A percentile compares a stretch with the other conserved stretches of the same genome.
Conservation (phyloP, 2,797 vertebrate genomes). For the Platalea minor region DNA sequence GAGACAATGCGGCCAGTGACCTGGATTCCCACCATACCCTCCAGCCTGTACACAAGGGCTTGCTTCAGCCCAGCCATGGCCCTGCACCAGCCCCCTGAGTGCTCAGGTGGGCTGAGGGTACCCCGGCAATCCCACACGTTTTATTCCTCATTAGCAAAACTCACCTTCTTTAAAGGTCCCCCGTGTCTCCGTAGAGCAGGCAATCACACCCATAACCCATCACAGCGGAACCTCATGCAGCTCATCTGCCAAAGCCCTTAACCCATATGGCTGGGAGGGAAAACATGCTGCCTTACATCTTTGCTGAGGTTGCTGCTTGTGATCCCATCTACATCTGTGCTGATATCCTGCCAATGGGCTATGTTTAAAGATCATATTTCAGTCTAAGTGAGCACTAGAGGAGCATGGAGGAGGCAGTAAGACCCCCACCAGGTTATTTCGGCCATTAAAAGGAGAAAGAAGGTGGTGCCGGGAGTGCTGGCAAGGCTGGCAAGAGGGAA, state of each 20-base stretch:
- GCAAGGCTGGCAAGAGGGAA: background rate
- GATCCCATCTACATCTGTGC: background rate
- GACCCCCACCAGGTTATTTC: background rate
- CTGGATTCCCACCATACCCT: rapidly evolving
- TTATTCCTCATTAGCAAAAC: background rate
- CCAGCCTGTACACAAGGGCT: background rate
- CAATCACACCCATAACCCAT: background rate
- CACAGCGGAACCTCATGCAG: background rate
- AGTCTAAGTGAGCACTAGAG: background rate
- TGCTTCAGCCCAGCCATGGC: background rate
- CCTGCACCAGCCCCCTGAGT: background rate
- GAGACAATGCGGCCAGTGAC: rapidly evolving
- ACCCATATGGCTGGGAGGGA: rapidly evolving
- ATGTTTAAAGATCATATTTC: background rate
- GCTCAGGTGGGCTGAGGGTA: background rate
- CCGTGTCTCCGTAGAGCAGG: background rate
- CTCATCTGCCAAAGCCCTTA: background rate
- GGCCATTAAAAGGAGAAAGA: background rate
- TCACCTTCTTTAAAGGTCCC: background rate
- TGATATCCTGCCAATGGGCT: background rate
- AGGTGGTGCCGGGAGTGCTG: background rate
- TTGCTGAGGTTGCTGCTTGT: background rate
- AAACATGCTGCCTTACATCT: background rate
- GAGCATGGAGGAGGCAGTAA: background rate
- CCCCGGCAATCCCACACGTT: rapidly evolving